These are phyloP conservation scores for Antechinus flavipes DNA, from an alignment of 2,113 vertebrate species.

Conservation along the genomic window DNA sequence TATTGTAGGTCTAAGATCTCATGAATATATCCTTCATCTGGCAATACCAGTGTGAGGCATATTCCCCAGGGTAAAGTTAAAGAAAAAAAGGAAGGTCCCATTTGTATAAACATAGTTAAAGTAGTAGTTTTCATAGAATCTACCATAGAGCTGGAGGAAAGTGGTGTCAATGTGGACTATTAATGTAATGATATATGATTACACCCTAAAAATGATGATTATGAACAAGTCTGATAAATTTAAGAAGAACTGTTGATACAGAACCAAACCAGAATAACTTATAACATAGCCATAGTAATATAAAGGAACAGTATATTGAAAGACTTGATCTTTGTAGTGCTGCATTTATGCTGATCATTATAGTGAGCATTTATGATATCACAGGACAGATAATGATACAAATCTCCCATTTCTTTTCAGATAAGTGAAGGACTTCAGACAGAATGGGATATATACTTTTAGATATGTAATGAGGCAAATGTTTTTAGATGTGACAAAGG, in stretches of 20 bases:
- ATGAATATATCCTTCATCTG: not conserved
- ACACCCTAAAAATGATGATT: not conserved
- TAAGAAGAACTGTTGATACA: not conserved
- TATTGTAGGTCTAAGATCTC: not conserved
- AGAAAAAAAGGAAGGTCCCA: not conserved
- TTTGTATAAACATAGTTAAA: not conserved
- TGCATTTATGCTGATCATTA: not conserved
- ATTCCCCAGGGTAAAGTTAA: not conserved
- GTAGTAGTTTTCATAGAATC: not conserved
- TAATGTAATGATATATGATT: not conserved
- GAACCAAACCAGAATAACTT: not conserved
- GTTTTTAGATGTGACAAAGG: not conserved
- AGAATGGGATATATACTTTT: not conserved
- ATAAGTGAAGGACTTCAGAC: not conserved
- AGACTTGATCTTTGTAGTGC: not conserved
- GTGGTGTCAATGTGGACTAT: not conserved
- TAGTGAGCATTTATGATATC: not conserved
- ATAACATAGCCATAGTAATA: not conserved
- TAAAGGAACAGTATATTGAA: not conserved
- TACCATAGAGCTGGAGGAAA: not conserved
- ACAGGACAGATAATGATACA: not conserved
- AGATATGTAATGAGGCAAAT: too few species aligned
- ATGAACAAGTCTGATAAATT: not conserved
- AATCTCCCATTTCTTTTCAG: not conserved
- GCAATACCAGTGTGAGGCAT: not conserved